Evolutionary conservation across 2,113 vertebrate genomes (phyloP).

Genomic region (Oplegnathus fasciatus): DNA sequence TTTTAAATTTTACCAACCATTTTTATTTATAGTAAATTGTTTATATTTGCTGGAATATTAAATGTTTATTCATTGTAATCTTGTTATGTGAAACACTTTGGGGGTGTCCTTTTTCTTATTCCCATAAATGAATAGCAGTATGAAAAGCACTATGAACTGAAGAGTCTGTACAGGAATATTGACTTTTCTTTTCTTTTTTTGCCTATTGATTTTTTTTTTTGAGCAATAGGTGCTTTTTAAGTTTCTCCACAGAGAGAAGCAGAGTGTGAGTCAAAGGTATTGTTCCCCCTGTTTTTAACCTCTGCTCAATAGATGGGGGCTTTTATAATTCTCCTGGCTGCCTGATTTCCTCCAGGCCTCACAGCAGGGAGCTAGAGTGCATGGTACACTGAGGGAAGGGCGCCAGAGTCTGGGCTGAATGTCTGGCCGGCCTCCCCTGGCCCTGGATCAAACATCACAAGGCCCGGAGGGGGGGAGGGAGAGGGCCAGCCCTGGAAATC

Average conservation of each 20-base stretch:
- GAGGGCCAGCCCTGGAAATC: conserved; percentile 55
- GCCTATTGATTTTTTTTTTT: conserved; percentile 55
- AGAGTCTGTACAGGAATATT: conserved; percentile 49
- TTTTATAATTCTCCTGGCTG: conserved; percentile 67
- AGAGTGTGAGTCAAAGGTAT: conserved; percentile 63
- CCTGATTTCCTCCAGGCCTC: conserved; percentile 76
- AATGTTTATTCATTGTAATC: conserved; percentile 1
- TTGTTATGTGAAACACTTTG: not conserved
- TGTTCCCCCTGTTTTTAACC: conserved; percentile 65
- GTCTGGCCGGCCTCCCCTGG: conserved; percentile 76
- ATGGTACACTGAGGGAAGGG: conserved; percentile 68
- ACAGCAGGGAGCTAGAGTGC: conserved; percentile 76
- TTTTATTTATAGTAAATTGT: not conserved
- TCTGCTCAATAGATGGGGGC: conserved; percentile 64
- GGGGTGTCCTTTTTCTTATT: conserved; percentile 8
- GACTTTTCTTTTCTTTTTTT: conserved; percentile 54
- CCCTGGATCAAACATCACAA: conserved; percentile 75
- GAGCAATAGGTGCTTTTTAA: conserved; percentile 64
- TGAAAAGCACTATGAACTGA: conserved; percentile 50
- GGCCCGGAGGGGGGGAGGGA: conserved; percentile 13
- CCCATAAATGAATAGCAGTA: conserved; percentile 31
- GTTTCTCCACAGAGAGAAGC: conserved; percentile 51
- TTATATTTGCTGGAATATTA: not conserved
- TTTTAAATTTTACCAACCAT: not conserved
- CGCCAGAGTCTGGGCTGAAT: conserved; percentile 68